phyloP scores from a whole-genome alignment of 2,888 invertebrate species.

The Pammene fasciana region DNA sequence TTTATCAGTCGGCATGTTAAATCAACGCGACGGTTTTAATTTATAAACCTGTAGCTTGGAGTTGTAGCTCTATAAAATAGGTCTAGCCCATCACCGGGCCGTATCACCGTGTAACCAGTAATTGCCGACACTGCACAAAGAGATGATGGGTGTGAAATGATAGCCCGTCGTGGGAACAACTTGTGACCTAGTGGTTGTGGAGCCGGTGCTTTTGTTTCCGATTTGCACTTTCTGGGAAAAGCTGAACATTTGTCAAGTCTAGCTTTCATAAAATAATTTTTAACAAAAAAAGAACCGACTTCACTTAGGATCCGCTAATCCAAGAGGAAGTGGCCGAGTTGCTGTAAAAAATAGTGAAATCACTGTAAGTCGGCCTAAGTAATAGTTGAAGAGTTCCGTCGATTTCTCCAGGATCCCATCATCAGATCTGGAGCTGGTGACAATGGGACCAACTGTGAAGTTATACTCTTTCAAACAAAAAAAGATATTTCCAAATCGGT shows the following conservation, averaged over 20 bases:
- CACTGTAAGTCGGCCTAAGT: too few relatives aligned
- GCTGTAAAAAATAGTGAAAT: too few relatives aligned
- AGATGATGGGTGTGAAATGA: constrained; percentile 32
- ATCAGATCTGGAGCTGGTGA: too few relatives aligned
- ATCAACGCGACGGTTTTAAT: not conserved
- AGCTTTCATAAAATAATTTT: constrained; percentile 10
- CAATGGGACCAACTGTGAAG: too few relatives aligned
- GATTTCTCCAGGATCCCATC: too few relatives aligned
- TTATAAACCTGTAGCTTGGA: not conserved
- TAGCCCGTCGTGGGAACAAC: constrained; percentile 33
- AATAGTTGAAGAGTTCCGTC: too few relatives aligned
- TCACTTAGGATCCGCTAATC: too few relatives aligned
- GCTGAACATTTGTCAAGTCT: constrained; percentile 1
- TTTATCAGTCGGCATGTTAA: too few relatives aligned
- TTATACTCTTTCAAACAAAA: too few relatives aligned
- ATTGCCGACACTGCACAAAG: constrained; percentile 26
- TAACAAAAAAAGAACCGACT: too few relatives aligned
- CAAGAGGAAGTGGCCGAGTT: too few relatives aligned
- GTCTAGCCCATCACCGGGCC: not conserved
- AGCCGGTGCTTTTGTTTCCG: constrained; percentile 28
- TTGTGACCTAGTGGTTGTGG: constrained; percentile 35
- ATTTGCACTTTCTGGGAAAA: constrained; percentile 26
- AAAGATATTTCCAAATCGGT: too few relatives aligned
- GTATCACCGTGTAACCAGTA: constrained; percentile 12
- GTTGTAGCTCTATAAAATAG: not conserved